A percentile compares a stretch with the other conserved stretches of the same genome.
Conservation (phyloP, 2,888 invertebrate genomes). For the Apodemia zela region DNA sequence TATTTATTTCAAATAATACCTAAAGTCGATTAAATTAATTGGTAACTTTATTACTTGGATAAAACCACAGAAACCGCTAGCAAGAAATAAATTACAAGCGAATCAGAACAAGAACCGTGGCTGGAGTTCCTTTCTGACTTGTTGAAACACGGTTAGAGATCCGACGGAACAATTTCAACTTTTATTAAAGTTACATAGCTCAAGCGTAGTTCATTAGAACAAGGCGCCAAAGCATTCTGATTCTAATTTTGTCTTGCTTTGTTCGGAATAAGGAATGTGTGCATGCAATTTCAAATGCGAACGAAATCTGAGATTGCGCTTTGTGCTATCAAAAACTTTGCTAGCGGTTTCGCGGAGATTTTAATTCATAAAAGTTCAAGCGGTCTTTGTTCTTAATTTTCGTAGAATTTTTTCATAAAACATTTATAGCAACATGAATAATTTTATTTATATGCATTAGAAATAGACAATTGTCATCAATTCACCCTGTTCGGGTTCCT, state of each 20-base stretch:
- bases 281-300: conserved; percentile 24
- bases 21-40: too few relatives aligned
- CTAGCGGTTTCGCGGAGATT: background rate
- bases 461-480: too few relatives aligned
- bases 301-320: conserved; percentile 18
- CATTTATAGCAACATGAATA: too few relatives aligned
- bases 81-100: background rate
- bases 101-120: background rate
- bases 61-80: background rate
- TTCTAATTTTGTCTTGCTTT: conserved; percentile 34
- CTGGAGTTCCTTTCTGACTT: conserved; percentile 19
- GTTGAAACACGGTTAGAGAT: conserved; percentile 25
- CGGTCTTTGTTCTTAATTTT: background rate
- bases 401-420: background rate
- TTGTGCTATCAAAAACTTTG: conserved; percentile 13
- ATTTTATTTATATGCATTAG: too few relatives aligned
- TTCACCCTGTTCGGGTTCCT: too few relatives aligned
- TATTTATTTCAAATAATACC: too few relatives aligned
- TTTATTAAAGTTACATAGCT: conserved; percentile 33
- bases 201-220: conserved; percentile 37
- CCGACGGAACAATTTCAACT: conserved; percentile 32
- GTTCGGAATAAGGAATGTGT: conserved; percentile 18
- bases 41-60: background rate
- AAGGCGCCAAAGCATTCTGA: conserved; percentile 34
- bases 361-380: background rate